These are phyloP conservation scores for Parus major DNA, from an alignment of 2,113 vertebrate species.

Conservation along the genomic window DNA sequence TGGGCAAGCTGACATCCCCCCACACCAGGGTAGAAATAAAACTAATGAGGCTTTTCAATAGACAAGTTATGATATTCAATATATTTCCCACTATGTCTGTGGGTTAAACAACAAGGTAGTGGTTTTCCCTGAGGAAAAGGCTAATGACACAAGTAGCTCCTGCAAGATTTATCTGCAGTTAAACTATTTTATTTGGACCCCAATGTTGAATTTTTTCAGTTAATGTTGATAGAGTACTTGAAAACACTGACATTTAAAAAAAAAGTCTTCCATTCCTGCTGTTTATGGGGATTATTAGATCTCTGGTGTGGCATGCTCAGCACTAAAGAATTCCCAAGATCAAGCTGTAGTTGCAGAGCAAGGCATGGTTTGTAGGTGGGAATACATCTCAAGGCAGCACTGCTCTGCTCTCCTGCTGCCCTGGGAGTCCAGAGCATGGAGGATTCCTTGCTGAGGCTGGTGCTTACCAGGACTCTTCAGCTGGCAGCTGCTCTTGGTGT, in stretches of 20 bases:
- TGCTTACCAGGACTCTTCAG: neutral
- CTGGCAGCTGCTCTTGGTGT: neutral
- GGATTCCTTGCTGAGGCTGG: neutral
- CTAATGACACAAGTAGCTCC: neutral
- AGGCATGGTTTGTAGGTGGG: accelerated
- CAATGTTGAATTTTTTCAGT: neutral
- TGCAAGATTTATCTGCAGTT: neutral
- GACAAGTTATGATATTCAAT: neutral
- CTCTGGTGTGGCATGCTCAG: neutral
- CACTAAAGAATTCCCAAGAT: neutral
- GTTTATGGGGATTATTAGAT: neutral
- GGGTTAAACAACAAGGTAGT: neutral
- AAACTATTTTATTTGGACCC: neutral
- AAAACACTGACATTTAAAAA: neutral
- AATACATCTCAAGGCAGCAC: neutral
- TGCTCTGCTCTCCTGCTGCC: neutral
- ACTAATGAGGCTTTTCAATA: neutral
- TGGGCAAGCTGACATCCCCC: neutral
- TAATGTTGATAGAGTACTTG: neutral
- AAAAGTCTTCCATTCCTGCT: neutral
- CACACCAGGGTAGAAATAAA: neutral
- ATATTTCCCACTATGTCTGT: neutral
- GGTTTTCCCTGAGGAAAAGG: neutral
- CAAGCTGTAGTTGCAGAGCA: neutral
- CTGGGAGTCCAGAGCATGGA: accelerated